Evolutionary conservation across 2,888 invertebrate genomes (phyloP).

Genomic region (Netelia melanura): DNA sequence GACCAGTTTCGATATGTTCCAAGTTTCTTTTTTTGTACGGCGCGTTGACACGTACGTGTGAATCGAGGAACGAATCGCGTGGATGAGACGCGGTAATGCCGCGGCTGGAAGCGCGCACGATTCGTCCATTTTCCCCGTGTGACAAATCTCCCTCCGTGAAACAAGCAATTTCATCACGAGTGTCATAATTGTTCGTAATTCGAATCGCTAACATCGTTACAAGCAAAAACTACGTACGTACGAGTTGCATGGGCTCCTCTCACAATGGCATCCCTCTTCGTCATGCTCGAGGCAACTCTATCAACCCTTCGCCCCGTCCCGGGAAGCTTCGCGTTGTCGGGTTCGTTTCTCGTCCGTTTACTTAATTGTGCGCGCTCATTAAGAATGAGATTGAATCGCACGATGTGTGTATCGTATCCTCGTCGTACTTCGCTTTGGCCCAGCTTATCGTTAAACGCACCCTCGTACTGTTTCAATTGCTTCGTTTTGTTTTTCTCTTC

Average conservation of each 20-base stretch:
- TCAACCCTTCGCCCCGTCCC: neutral
- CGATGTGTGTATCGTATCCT: conserved; percentile 15
- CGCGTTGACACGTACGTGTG: too few species aligned
- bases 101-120: neutral
- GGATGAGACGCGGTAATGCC: too few species aligned
- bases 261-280: conserved; percentile 1
- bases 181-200: conserved; percentile 81
- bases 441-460: neutral
- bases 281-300: neutral
- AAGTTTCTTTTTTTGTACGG: too few species aligned
- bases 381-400: conserved; percentile 78
- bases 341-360: conserved; percentile 41
- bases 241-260: conserved; percentile 6
- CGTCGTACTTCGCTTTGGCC: conserved; percentile 30
- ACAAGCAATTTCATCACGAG: conserved; percentile 78
- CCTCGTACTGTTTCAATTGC: conserved; percentile 31
- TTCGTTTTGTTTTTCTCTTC: neutral
- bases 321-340: conserved; percentile 45
- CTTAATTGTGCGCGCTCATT: conserved; percentile 78
- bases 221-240: conserved; percentile 71
- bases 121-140: conserved; percentile 51
- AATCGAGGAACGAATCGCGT: too few species aligned
- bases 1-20: too few species aligned
- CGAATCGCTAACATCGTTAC: conserved; percentile 76
- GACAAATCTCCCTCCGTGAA: conserved; percentile 61